Evolutionary conservation across 2,113 vertebrate genomes (phyloP).

Genomic region (Triplophysa siluroides): DNA sequence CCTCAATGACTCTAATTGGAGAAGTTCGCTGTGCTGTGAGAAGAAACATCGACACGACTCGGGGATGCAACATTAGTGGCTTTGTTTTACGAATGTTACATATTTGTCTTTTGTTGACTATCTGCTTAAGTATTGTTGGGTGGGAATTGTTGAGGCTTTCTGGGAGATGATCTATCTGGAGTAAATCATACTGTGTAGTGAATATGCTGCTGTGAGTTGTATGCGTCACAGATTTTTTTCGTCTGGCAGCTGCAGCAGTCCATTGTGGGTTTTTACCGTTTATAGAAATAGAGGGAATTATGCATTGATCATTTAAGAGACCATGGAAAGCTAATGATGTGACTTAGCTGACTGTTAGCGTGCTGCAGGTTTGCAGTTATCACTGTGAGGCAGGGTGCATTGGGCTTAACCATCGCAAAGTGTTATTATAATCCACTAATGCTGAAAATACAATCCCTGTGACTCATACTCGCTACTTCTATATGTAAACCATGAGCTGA

Average conservation of each 20-base stretch:
- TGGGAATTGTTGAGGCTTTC: not conserved
- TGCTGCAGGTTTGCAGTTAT: conserved; percentile 31
- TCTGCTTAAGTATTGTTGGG: not conserved
- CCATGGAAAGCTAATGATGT: conserved; percentile 36
- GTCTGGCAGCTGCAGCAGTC: not conserved
- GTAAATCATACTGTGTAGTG: not conserved
- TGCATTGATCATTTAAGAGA: conserved; percentile 20
- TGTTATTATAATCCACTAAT: conserved; percentile 26
- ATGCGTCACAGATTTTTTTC: not conserved
- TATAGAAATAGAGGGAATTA: conserved; percentile 23
- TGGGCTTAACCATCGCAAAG: conserved; percentile 5
- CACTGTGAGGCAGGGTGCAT: not conserved
- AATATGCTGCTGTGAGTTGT: not conserved
- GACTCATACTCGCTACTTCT: conserved; percentile 12
- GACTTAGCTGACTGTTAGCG: conserved; percentile 20
- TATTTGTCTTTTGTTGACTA: conserved; percentile 24
- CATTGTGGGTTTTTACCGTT: conserved; percentile 23
- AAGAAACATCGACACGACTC: not conserved
- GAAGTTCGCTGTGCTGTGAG: not conserved
- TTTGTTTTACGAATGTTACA: conserved; percentile 29
- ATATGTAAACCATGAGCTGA: not conserved
- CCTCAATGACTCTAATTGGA: conserved; percentile 12
- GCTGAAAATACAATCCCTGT: conserved; percentile 2
- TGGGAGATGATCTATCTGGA: not conserved
- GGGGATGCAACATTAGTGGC: not conserved